phyloP scores from a whole-genome alignment of 2,888 invertebrate genomes.

The Synergus japonicus region DNA sequence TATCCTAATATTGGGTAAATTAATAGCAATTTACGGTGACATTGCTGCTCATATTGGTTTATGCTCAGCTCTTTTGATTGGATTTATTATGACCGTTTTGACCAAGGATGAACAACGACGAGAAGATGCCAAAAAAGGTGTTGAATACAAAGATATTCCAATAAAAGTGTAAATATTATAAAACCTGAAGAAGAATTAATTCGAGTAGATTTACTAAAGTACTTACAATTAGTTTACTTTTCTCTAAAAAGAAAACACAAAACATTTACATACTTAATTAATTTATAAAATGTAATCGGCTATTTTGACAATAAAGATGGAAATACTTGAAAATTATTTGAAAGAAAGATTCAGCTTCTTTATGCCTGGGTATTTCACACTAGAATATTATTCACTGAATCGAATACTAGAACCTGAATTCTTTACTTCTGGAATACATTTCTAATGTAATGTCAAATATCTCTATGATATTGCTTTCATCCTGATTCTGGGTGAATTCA shows the following conservation, averaged over 20 bases:
- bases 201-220: too few relatives aligned
- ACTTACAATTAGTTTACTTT: too few relatives aligned
- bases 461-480: slow-evolving; percentile 71
- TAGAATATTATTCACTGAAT: too few relatives aligned
- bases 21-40: slow-evolving; percentile 70
- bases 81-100: slow-evolving; percentile 66
- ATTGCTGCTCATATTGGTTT: slow-evolving; percentile 72
- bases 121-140: slow-evolving; percentile 61
- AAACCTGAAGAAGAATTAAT: too few relatives aligned
- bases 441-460: slow-evolving; percentile 80
- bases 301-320: neutral
- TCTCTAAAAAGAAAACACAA: too few relatives aligned
- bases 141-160: neutral
- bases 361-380: too few relatives aligned
- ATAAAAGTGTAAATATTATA: neutral
- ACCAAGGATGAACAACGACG: slow-evolving; percentile 71
- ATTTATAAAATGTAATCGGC: neutral
- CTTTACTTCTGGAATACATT: slow-evolving; percentile 82
- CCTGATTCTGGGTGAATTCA: slow-evolving; percentile 68
- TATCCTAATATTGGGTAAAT: slow-evolving; percentile 67
- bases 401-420: slow-evolving; percentile 83
- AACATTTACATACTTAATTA: neutral
- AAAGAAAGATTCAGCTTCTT: too few relatives aligned
- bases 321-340: neutral
- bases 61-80: slow-evolving; percentile 64